Conservation (phyloP, 2,888 invertebrate genomes). For the Asteroscopus sphinx region DNA sequence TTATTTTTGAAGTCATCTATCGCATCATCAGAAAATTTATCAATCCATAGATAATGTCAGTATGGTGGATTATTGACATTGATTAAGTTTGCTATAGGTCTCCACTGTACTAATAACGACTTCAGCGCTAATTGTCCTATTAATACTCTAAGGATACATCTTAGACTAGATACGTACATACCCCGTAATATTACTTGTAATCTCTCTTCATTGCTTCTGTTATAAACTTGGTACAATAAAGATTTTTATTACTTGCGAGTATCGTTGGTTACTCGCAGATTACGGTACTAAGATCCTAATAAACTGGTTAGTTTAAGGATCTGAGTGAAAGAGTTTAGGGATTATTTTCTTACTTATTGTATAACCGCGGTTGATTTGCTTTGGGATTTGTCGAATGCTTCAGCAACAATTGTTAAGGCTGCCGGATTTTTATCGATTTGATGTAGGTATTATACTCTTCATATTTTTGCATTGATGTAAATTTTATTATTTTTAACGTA, state of each 20-base stretch:
- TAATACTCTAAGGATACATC: conserved; percentile 12
- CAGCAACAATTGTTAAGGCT: too few relatives aligned
- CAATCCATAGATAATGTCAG: too few relatives aligned
- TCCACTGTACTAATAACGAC: too few relatives aligned
- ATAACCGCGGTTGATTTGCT: not conserved
- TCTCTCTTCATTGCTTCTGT: conserved; percentile 46
- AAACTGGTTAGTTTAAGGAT: conserved; percentile 14
- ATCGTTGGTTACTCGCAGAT: conserved; percentile 17
- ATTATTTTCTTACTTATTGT: conserved; percentile 19
- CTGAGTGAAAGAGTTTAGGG: conserved; percentile 2
- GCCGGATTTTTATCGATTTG: too few relatives aligned
- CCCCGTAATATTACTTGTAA: conserved; percentile 54
- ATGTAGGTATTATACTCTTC: too few relatives aligned
- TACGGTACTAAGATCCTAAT: conserved; percentile 7
- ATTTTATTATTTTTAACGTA: too few relatives aligned
- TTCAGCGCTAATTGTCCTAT: too few relatives aligned
- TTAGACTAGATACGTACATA: conserved; percentile 16
- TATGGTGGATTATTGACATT: too few relatives aligned
- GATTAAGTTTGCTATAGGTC: too few relatives aligned
- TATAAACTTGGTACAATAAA: conserved; percentile 51
- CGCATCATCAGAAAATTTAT: too few relatives aligned
- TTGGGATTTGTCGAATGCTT: not conserved
- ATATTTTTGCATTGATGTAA: too few relatives aligned
- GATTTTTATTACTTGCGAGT: conserved; percentile 35
- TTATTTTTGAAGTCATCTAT: too few relatives aligned